Evolutionary conservation across 2,797 vertebrate species (phyloP), one percentile per base, ranked within the genome.

Genomic region (Capromys pilorides): DNA sequence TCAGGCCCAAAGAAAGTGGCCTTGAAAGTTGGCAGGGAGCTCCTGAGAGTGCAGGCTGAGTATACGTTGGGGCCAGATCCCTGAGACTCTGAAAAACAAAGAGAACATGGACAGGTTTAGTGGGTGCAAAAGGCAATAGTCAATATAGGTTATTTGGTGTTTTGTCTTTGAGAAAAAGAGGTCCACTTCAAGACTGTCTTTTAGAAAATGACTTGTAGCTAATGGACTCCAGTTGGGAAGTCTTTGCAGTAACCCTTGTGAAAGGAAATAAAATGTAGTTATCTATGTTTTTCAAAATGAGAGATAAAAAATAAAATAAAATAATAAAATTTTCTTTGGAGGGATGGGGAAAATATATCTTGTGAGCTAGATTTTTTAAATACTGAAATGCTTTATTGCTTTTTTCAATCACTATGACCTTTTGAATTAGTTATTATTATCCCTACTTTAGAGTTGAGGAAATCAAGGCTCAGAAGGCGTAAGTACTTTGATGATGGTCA

Each of bases 151-250:
- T 54, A 66, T 81, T 81, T 57, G 6, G 78, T 85, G 61, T 88
- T 95, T 94, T 91, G 21, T 24, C 94, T 95, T 94, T 69, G 24
- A 90, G 66, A 94, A 87, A 54, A 82, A 87, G 31, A 94, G 24
- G 33, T 21, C 59, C 81, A 24, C 22, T 89, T 94, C 61, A 95
- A 59, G 67, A 90, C 59, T 84, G 13, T 84, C n/a, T 88, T 94
- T 87, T 88, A 92, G 79, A 86, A 95, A 92, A 89, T 86, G 73
- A 67, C 66, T 51, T 45, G 33, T 22, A 86, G 73, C 33, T 49
- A 69, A 64, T 22, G 4, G 19, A 83, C 41, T 93, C 59, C 26
- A 88, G 21, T 80, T 93, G 49, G 36, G 36, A 92, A 45, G 41
- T 71, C 51, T 96, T 95, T 88, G 39, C 14, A 86, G 67, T 67